Evolutionary conservation across 2,888 invertebrate species (phyloP), one percentile per base, ranked within the genome.

Genomic region (Sipha maydis): DNA sequence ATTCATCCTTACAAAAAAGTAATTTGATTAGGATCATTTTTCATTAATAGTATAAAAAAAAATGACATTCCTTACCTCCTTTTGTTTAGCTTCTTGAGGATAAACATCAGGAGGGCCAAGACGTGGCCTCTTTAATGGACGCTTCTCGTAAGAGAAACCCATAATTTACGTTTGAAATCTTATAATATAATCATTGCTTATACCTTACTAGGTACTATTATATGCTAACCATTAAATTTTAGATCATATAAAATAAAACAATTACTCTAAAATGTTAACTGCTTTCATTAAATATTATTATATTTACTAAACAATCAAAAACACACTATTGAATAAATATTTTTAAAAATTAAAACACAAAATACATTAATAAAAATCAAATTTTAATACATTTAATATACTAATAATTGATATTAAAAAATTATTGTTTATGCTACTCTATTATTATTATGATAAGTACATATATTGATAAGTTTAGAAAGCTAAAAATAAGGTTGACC

Each of bases 101-200:
- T 99, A 99, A 56, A 99, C 98, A 93, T 99, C 99, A 8, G 99
- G 99, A 89, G 98, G 98, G 0, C 99, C 98, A 89, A 99, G 94
- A 90, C 96, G 94, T 54, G 97, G 96, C 93, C 97, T 95, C 93
- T 99, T 99, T 61, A 99, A 93, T 85, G 98, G 97, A 92, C 98
- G 94, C 92, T 97, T 97, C 92, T 99, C 98, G 92, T 96, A 97
- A 92, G 96, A 94, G 91, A 96, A 95, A 91, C 95, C 96, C 93
- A 96, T 95, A 93, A 95, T 95, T 61, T 61, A 80, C 31, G 54
- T 79, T 86, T 34, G 54, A 71, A 38, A 38, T 21, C 1, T 54
- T 19, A 78, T 25, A 67, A 69, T 71, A 69, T 54, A 48, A 79
- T 38, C 56, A 79, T 79, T 79, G 48, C 38, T 14, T 54, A 79